Base-by-base conservation (phyloP, 2,113 vertebrate genomes). In the Aegithalos caudatus region DNA sequence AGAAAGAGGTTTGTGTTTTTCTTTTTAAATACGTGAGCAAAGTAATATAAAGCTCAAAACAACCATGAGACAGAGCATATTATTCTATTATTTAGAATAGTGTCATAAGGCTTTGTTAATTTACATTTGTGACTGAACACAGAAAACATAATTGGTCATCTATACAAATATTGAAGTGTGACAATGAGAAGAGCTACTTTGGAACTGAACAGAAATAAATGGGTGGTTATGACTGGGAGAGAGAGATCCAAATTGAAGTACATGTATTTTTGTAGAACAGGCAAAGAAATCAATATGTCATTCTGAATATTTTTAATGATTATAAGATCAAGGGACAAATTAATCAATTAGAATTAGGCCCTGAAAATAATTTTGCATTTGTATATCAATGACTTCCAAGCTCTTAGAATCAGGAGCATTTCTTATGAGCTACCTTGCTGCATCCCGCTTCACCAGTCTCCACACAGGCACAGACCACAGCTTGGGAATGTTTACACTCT, bases 1-100 rank as follows among this genome's bases (percentile, higher is more conserved):
- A 82, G 97, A 99, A 97, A 99, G 98, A 98, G 99, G 99, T 99
- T 57, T 33, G 37, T 48, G n/a, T 67, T 19, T 40, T 73, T 64
- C 35, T 81, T 81, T 48, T 56, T 42, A 50, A 73, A 51, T 51
- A 66, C 4, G 23, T 44, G 28, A 71, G 74, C 15, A 35, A 37
- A 73, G 28, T 89, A 73, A 44, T 60, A 25, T 17, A 51, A 74
- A 69, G 19, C 24, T 62, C 22, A 70, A 73, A 90, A 29, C 23
- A 90, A 58, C 27, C 7, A 37, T 40, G 56, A 80, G 61, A 40
- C 17, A 51, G 48, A 66, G 25, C 7, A 88, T 93, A 27, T 50
- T 66, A 10, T 88, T 27, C 33, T 82, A 3, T 85, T 28, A 25
- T 70, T 93, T 93, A 83, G 50, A 77, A 64, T 42, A 82, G 64